Percentiles rank a stretch among this genome's conserved stretches.
phyloP scores from a whole-genome alignment of 2,113 vertebrate species.

The Gorsachius goisagi region DNA sequence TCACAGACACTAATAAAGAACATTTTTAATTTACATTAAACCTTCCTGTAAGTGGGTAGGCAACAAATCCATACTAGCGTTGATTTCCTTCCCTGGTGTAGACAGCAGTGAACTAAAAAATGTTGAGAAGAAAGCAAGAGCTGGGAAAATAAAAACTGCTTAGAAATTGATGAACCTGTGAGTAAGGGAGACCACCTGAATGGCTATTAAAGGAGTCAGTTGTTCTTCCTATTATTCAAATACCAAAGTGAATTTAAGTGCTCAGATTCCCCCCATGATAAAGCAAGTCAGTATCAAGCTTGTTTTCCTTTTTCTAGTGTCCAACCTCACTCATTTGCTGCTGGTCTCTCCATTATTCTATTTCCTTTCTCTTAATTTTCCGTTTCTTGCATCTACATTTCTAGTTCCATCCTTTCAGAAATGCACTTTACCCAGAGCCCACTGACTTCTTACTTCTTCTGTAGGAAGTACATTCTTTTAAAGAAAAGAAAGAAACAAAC shows the following conservation, averaged over 20 bases:
- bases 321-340: background rate
- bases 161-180: background rate
- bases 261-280: background rate
- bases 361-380: background rate
- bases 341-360: background rate
- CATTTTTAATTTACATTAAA: background rate
- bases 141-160: background rate
- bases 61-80: background rate
- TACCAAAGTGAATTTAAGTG: background rate
- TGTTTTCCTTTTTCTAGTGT: background rate
- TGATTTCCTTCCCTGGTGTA: background rate
- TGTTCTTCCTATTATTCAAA: background rate
- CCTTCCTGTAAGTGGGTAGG: background rate
- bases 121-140: background rate
- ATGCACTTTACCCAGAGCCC: background rate
- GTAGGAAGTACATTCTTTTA: background rate
- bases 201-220: background rate
- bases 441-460: background rate
- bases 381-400: background rate
- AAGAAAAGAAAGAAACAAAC: background rate
- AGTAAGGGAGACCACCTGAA: background rate
- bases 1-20: background rate
- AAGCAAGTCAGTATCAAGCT: background rate
- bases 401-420: background rate
- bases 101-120: background rate